These are phyloP conservation scores for Sycophila texana DNA, from an alignment of 2,888 invertebrate species.

Conservation along the genomic window DNA sequence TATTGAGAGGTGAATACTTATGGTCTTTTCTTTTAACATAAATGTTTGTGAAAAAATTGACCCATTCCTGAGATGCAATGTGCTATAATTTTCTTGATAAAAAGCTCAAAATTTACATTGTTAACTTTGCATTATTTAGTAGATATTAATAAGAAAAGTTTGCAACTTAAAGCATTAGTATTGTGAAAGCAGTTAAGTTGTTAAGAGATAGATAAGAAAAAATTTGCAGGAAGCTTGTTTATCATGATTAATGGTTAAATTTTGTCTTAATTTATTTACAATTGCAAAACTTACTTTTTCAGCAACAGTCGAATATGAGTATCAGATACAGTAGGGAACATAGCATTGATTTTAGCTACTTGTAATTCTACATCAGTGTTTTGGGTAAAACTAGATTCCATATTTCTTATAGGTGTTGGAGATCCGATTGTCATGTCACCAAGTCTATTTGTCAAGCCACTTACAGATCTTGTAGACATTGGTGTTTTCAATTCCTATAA, in stretches of 20 bases:
- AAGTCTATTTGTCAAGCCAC: conserved; percentile 71
- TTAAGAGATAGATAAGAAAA: conserved; percentile 41
- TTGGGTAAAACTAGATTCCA: conserved; percentile 81
- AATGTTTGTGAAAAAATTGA: conserved; percentile 3
- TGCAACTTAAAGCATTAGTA: conserved; percentile 50
- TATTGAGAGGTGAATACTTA: background rate
- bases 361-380: conserved; percentile 84
- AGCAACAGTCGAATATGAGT: conserved; percentile 90
- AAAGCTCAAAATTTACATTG: conserved; percentile 39
- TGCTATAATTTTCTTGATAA: conserved; percentile 19
- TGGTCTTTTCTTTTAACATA: background rate
- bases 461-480: conserved; percentile 70
- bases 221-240: conserved; percentile 37
- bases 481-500: conserved; percentile 73
- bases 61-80: conserved; percentile 41
- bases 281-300: conserved; percentile 85
- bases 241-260: conserved; percentile 7
- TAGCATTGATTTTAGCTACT: conserved; percentile 87
- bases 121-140: conserved; percentile 30
- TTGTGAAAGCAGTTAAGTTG: conserved; percentile 50
- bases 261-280: background rate
- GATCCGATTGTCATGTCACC: conserved; percentile 73
- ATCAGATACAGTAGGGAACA: conserved; percentile 94
- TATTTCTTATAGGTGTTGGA: conserved; percentile 70
- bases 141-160: conserved; percentile 10